Evolutionary conservation across 2,797 vertebrate genomes (phyloP), one percentile per base, ranked within the genome.

Genomic region (Sylvilagus floridanus): DNA sequence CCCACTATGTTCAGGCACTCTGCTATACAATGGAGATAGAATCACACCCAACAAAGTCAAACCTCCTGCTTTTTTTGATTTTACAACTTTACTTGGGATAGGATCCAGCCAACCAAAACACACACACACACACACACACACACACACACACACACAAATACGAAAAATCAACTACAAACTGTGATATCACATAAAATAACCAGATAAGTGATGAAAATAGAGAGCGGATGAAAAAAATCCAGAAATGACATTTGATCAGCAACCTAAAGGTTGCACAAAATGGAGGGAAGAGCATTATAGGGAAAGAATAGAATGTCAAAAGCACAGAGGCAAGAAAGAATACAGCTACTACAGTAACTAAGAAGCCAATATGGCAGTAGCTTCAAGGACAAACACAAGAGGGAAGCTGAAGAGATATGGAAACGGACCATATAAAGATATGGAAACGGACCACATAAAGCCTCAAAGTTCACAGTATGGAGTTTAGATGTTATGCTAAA

Each of bases 141-240:
- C 1, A 42, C 8, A 47, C 42, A 10, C 42, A 47, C 8, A 47
- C 42, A 47, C 8, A 47, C 8, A 47, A 47, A 47, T 9, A 47
- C 50, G 5, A 95, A 65, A 90, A 79, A 68, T 50, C 69, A 88
- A 66, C 65, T 65, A 79, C n/a, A 77, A 84, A 37, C 12, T 88
- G 50, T 78, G 26, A 92, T 42, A 68, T 5, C 21, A 94, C 4
- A 68, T 28, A 1, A 88, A 97, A 90, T 35, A 91, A 92, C 11
- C 12, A 93, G 92, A 79, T 26, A 90, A 82, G 32, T 88, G 30
- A 8, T 94, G 17, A 85, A 19, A 96, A 92, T 78, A 95, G 14
- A 63, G 62, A 66, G 8, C 24, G 71, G 5, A 19, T 47, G 19
- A 69, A 60, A 19, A 77, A 79, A 95, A 85, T 2, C 68, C 26